phyloP scores from a whole-genome alignment of 2,113 vertebrate genomes.

The Protobothrops flavoviridis region DNA sequence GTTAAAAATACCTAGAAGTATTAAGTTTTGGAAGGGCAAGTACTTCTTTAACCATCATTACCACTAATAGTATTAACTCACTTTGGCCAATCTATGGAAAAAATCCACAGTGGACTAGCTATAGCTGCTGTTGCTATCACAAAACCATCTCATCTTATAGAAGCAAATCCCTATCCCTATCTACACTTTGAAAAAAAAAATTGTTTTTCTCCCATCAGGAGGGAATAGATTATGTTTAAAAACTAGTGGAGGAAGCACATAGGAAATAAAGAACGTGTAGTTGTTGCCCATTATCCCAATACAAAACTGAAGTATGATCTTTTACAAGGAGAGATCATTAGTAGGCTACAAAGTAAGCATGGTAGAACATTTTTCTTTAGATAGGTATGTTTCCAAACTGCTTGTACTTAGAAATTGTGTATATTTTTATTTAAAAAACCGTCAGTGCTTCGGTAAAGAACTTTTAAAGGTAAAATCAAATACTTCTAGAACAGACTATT shows the following conservation, averaged over 20 bases:
- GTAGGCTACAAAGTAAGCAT: background rate
- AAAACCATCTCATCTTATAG: background rate
- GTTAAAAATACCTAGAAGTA: background rate
- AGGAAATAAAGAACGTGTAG: background rate
- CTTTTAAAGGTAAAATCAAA: background rate
- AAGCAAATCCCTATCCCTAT: background rate
- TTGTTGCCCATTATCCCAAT: background rate
- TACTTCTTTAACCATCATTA: background rate
- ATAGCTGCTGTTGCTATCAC: background rate
- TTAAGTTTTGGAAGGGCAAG: background rate
- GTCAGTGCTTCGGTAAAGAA: background rate
- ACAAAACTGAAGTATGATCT: background rate
- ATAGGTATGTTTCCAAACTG: background rate
- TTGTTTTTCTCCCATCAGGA: too few species aligned
- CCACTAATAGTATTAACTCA: background rate
- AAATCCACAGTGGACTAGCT: background rate
- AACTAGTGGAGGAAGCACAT: background rate
- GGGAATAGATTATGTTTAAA: background rate
- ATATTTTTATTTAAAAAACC: background rate
- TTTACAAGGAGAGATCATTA: background rate
- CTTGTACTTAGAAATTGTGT: background rate
- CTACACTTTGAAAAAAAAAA: background rate
- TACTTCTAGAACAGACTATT: background rate
- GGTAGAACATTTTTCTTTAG: background rate
- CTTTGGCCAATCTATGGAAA: background rate